Evolutionary conservation across 2,113 vertebrate species (phyloP).

Genomic region (Chelonoidis abingdonii): DNA sequence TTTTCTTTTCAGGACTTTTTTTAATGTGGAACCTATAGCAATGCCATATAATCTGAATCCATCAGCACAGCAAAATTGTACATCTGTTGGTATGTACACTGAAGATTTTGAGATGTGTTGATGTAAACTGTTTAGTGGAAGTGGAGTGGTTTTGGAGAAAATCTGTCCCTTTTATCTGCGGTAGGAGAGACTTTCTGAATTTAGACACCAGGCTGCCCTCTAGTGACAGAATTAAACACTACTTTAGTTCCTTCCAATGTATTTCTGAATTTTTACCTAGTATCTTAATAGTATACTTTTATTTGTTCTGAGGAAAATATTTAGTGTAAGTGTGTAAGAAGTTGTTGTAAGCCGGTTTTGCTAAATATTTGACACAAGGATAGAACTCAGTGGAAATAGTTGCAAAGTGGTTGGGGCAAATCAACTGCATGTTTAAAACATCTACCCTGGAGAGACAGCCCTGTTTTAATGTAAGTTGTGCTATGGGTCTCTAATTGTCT

Average conservation of each 20-base stretch:
- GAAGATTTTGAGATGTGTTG: fast-evolving
- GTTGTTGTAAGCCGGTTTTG: too few species aligned
- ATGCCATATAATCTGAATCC: constrained; percentile 82
- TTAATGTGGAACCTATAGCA: constrained; percentile 83
- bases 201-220: constrained; percentile 58
- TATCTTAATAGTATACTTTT: background rate
- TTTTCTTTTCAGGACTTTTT: constrained; percentile 83
- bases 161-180: background rate
- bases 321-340: fast-evolving
- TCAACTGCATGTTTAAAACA: background rate
- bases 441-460: background rate
- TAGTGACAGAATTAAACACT: constrained; percentile 25
- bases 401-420: background rate
- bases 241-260: background rate
- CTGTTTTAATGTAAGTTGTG: background rate
- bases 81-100: constrained; percentile 66
- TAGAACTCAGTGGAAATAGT: background rate
- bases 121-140: background rate
- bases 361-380: too few species aligned
- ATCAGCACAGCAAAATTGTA: constrained; percentile 53
- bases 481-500: background rate
- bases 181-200: background rate
- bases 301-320: fast-evolving
- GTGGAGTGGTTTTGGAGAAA: background rate
- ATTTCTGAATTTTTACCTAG: background rate